Conservation (phyloP, 2,888 invertebrate species). For the Baccha elongata region DNA sequence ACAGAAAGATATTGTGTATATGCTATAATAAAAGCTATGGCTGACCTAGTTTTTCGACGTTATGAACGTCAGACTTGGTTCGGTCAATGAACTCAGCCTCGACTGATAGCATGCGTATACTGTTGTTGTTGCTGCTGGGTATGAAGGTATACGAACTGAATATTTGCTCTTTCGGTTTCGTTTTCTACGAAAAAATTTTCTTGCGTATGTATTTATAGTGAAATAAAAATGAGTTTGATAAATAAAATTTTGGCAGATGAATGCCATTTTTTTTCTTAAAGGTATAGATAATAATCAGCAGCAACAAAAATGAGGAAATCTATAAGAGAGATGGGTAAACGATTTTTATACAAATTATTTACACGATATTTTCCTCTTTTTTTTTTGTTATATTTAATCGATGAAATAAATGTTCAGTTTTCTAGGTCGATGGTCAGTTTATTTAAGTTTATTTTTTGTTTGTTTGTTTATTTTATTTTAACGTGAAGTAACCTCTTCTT, state of each 20-base stretch:
- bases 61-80: slow-evolving; percentile 77
- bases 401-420: slow-evolving; percentile 71
- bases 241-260: slow-evolving; percentile 28
- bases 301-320: slow-evolving; percentile 44
- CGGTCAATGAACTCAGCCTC: slow-evolving; percentile 78
- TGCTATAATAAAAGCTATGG: slow-evolving; percentile 71
- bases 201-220: slow-evolving; percentile 49
- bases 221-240: slow-evolving; percentile 20
- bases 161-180: slow-evolving; percentile 79
- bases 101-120: slow-evolving; percentile 69
- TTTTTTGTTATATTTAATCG: slow-evolving; percentile 49
- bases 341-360: slow-evolving; percentile 13
- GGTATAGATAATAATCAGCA: too few species aligned
- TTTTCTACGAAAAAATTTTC: slow-evolving; percentile 78
- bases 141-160: slow-evolving; percentile 48
- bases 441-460: slow-evolving; percentile 40
- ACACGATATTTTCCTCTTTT: slow-evolving; percentile 11
- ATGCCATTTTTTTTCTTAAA: slow-evolving; percentile 49
- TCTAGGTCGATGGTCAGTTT: slow-evolving; percentile 72
- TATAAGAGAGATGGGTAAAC: slow-evolving; percentile 26
- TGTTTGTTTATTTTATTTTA: slow-evolving; percentile 28
- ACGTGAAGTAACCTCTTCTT: slow-evolving; percentile 75
- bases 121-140: slow-evolving; percentile 24
- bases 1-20: slow-evolving; percentile 41
- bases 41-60: slow-evolving; percentile 78